Conservation (phyloP, 2,888 invertebrate species). For the Eueremaeus valkanovi region DNA sequence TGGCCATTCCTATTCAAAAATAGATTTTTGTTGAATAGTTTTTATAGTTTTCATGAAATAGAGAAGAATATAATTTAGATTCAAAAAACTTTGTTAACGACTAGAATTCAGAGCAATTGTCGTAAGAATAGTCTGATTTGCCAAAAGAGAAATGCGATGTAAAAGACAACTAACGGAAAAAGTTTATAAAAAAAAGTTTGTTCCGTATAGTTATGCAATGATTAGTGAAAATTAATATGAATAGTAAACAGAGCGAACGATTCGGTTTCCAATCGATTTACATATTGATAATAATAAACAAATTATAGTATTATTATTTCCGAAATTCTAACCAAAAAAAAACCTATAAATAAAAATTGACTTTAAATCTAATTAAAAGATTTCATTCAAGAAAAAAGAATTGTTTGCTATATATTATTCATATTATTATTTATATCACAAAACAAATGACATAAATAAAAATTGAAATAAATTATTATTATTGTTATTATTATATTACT, state of each 20-base stretch:
- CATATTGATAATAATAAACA: too few species aligned
- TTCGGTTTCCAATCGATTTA: neutral
- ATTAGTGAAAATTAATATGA: constrained; percentile 12
- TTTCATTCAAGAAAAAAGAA: neutral
- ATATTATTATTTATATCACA: too few species aligned
- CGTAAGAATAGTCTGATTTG: neutral
- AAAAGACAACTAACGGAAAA: neutral
- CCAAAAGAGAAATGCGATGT: neutral
- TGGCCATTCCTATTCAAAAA: too few species aligned
- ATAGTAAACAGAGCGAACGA: neutral
- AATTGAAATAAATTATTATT: too few species aligned
- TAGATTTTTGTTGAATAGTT: too few species aligned
- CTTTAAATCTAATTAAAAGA: neutral
- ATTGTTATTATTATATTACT: too few species aligned
- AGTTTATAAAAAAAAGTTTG: neutral
- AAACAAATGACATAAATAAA: too few species aligned
- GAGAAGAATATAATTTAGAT: too few species aligned
- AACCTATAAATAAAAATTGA: too few species aligned
- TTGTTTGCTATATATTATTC: too few species aligned
- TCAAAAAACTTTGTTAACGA: too few species aligned
- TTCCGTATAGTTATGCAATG: neutral
- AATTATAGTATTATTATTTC: neutral
- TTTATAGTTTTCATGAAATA: too few species aligned
- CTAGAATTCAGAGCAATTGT: neutral
- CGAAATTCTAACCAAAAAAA: neutral